phyloP scores from a whole-genome alignment of 2,113 vertebrate genomes.

The Rhynchomys soricoides region DNA sequence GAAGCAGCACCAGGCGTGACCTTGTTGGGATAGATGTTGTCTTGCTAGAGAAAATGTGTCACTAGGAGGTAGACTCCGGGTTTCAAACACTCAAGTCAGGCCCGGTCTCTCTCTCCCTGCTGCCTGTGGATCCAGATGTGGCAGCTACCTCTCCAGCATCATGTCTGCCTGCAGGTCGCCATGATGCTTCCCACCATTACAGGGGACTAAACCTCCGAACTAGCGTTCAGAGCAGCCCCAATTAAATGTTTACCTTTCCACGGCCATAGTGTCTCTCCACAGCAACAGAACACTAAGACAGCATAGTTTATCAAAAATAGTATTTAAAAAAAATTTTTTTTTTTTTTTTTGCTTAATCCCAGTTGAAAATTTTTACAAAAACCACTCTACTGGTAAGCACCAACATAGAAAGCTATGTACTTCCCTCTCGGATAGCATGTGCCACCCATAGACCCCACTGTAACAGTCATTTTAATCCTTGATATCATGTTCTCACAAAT shows the following conservation, averaged over 20 bases:
- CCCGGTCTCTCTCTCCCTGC: background rate
- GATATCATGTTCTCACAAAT: background rate
- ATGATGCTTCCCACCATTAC: too few relatives aligned
- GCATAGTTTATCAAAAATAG: conserved; percentile 54
- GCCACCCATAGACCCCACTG: background rate
- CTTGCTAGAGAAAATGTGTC: background rate
- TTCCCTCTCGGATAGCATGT: background rate
- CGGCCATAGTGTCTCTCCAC: background rate
- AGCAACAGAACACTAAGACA: background rate
- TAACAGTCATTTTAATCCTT: background rate
- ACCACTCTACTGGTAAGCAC: background rate
- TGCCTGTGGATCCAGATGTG: background rate
- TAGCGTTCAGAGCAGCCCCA: background rate
- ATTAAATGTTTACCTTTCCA: background rate
- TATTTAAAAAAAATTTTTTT: background rate
- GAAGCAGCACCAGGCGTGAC: background rate
- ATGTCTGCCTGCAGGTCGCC: background rate
- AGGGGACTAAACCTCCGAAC: background rate
- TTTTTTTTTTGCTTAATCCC: background rate
- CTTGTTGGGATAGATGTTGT: background rate
- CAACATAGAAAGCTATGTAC: conserved; percentile 3
- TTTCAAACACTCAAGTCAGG: background rate
- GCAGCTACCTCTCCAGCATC: background rate
- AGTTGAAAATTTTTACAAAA: conserved; percentile 46
- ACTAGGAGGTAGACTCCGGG: background rate